Percentiles rank a stretch among this genome's conserved stretches.
phyloP scores from a whole-genome alignment of 2,797 vertebrate species.

The Arrhamphus sclerolepis region DNA sequence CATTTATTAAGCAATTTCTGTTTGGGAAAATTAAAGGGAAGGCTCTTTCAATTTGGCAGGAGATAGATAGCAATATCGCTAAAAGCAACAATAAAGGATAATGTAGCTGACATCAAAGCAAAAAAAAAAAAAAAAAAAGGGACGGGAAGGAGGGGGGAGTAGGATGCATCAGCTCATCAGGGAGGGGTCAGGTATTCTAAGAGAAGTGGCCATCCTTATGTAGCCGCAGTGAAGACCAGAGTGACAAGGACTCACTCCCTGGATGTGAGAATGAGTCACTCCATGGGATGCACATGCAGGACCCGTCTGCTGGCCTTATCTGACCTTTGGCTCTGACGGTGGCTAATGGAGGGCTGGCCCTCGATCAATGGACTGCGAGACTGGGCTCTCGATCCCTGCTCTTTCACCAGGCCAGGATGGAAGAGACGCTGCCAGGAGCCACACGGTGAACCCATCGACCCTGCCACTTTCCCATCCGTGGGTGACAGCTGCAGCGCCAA shows the following conservation, averaged over 20 bases:
- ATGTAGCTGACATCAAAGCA: constrained; percentile 62
- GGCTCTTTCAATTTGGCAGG: constrained; percentile 58
- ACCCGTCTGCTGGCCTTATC: constrained; percentile 66
- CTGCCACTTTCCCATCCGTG: constrained; percentile 68
- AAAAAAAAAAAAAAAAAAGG: constrained; percentile 24
- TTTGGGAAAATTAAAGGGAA: constrained; percentile 70
- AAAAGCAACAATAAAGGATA: constrained; percentile 66
- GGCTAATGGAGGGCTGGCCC: constrained; percentile 73
- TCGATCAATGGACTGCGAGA: constrained; percentile 71
- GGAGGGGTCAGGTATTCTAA: constrained; percentile 40
- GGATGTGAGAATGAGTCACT: constrained; percentile 58
- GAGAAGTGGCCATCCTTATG: constrained; percentile 30
- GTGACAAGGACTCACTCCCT: constrained; percentile 57
- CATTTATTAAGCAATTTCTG: constrained; percentile 77
- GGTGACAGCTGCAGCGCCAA: constrained; percentile 73
- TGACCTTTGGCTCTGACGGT: constrained; percentile 74
- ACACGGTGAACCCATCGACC: constrained; percentile 66
- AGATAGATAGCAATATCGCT: constrained; percentile 54
- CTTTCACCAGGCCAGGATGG: constrained; percentile 67
- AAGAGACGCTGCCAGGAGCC: constrained; percentile 62
- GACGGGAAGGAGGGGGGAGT: constrained; percentile 2
- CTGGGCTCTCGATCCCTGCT: constrained; percentile 59
- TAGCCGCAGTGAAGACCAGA: constrained; percentile 47
- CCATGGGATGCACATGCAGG: constrained; percentile 60
- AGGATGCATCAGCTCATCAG: constrained; percentile 28